Evolutionary conservation across 1,140 invertebrate genomes (phyloP), one percentile per base, ranked within the genome.

Genomic region (Zaprionus davidi): DNA sequence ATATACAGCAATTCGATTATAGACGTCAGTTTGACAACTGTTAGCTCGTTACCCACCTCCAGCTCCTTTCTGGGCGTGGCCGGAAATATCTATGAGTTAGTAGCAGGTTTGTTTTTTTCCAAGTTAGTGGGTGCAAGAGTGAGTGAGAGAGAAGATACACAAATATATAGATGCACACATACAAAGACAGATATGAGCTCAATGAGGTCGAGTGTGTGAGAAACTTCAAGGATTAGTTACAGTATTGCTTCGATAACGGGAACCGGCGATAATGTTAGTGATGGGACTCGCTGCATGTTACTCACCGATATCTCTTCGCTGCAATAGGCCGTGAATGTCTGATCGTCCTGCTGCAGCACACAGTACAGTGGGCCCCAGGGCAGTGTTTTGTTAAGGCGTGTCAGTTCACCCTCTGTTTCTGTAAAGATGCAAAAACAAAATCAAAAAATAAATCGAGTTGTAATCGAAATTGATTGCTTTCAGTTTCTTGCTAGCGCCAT

Each of bases 291-390:
- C 2, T 12, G 46, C 24, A 17, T 20, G 20, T 15, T 53, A 70
- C 91, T 91, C 91, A 97, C 96, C 93, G 96, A 96, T 94, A 98
- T 96, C 93, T 98, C 97, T 93, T 98, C 97, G 92, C 96, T 97
- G 75, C 96, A 95, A 92, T 97, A 97, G 44, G 96, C 96, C 9
- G 97, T 97, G 88, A 98, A 95, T 31, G 96, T 96, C 86, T 96
- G 96, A 74, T 97, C 95, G 91, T 97, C 96, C 93, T 97, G 97
- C 46, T 97, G 95, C 64, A 98, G 94, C 28, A 98, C 97, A 93
- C 97, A 97, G 93, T 97, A 98, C 86, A 96, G 96, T 6, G 97
- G 97, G 92, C 97, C 96, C 97, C 97, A 98, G 36, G 95, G 94
- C 66, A 94, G 93, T 6, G 91, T 67, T 58, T 91, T 92, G 13